phyloP scores from a whole-genome alignment of 1,140 invertebrate genomes.

The Nephotettix cincticeps region DNA sequence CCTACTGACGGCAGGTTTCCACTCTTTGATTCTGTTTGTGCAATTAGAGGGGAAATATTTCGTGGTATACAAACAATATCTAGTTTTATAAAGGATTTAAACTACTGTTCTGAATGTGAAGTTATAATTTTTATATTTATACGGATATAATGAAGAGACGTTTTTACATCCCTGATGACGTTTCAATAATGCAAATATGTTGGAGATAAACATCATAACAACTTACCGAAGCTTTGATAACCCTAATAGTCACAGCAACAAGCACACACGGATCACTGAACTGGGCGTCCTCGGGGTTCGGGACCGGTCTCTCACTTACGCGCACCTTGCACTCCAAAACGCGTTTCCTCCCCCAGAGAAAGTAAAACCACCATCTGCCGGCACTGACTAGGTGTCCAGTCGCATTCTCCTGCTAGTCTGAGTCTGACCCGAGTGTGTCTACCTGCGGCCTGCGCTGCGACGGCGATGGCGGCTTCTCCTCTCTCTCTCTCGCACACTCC shows the following conservation, averaged over 20 bases:
- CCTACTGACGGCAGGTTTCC: too few species aligned
- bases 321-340: not conserved
- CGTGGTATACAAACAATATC: too few species aligned
- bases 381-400: not conserved
- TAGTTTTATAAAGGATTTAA: too few species aligned
- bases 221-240: constrained; percentile 6
- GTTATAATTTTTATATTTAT: too few species aligned
- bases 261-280: not conserved
- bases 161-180: too few species aligned
- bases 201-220: too few species aligned
- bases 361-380: constrained; percentile 6
- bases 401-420: not conserved
- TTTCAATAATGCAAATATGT: too few species aligned
- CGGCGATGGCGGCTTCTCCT: constrained; percentile 14
- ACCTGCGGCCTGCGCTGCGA: not conserved
- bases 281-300: not conserved
- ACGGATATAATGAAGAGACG: too few species aligned
- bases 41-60: too few species aligned
- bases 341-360: constrained; percentile 22
- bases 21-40: too few species aligned
- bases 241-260: not conserved
- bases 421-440: not conserved
- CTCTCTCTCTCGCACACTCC: constrained; percentile 26
- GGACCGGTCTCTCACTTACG: not conserved
- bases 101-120: too few species aligned